Conservation (phyloP, 2,888 invertebrate species). For the Agrilus cyanescens region DNA sequence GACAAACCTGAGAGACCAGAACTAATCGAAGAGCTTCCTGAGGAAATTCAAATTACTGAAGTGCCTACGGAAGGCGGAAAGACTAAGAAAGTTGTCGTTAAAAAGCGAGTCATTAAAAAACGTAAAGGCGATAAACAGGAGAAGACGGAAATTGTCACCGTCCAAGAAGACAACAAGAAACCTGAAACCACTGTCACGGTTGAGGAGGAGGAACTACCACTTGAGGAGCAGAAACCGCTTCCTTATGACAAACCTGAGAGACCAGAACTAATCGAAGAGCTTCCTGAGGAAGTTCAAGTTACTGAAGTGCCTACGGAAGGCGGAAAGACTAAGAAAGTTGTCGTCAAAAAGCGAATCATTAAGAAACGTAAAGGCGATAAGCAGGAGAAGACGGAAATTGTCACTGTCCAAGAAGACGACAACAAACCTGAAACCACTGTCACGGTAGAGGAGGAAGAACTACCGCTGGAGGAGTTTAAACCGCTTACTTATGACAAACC, state of each 20-base stretch:
- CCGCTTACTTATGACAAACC: constrained; percentile 8
- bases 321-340: constrained; percentile 14
- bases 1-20: constrained; percentile 4
- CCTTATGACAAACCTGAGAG: constrained; percentile 6
- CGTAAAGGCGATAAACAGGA: constrained; percentile 26
- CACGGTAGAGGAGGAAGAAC: constrained; percentile 16
- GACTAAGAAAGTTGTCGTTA: constrained; percentile 19
- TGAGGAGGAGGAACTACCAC: constrained; percentile 12
- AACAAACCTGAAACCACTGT: constrained; percentile 23
- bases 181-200: constrained; percentile 23
- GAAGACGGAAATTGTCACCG: constrained; percentile 28
- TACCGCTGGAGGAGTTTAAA: constrained; percentile 9
- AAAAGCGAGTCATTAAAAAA: constrained; percentile 13
- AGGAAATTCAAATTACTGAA: constrained; percentile 29
- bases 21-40: constrained; percentile 25
- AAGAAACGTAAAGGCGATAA: constrained; percentile 31
- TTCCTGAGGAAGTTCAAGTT: constrained; percentile 22
- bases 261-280: constrained; percentile 16
- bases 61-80: constrained; percentile 20
- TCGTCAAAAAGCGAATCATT: constrained; percentile 30
- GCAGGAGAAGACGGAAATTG: constrained; percentile 31
- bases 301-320: constrained; percentile 12
- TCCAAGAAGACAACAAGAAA: constrained; percentile 23
- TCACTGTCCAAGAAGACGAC: constrained; percentile 23
- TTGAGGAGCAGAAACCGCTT: constrained; percentile 18